Conservation (phyloP, 2,888 invertebrate species). For the Lycia hirtaria region DNA sequence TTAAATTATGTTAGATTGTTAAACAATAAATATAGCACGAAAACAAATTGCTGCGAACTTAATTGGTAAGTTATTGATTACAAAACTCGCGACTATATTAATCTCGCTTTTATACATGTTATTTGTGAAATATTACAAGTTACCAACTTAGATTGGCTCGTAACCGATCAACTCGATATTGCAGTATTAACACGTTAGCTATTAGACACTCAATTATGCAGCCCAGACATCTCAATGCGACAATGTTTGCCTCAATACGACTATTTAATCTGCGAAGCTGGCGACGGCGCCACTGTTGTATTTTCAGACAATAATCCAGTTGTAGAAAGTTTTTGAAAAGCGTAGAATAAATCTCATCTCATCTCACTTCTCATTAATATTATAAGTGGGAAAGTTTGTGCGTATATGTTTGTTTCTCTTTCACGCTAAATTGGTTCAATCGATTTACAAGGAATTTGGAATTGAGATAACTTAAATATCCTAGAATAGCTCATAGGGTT, state of each 20-base stretch:
- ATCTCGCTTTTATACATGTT: not conserved
- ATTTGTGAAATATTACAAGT: not conserved
- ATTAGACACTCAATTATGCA: constrained; percentile 15
- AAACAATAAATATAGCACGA: too few species aligned
- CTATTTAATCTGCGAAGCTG: not conserved
- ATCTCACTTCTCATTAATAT: too few species aligned
- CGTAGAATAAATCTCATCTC: too few species aligned
- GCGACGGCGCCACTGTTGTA: not conserved
- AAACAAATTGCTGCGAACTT: too few species aligned
- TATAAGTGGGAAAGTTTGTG: too few species aligned
- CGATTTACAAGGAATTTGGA: too few species aligned
- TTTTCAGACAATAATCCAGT: not conserved
- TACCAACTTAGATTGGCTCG: not conserved
- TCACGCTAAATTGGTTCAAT: too few species aligned
- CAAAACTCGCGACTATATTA: not conserved
- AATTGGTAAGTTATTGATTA: not conserved
- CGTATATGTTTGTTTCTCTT: too few species aligned
- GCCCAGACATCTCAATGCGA: constrained; percentile 27
- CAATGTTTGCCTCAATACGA: constrained; percentile 48
- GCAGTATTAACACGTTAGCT: constrained; percentile 5
- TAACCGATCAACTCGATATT: not conserved
- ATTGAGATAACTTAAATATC: too few species aligned
- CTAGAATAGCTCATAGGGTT: too few species aligned
- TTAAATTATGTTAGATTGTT: too few species aligned
- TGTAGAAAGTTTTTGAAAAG: not conserved